phyloP scores from a whole-genome alignment of 2,888 invertebrate species.

The Sphecodes monilicornis region DNA sequence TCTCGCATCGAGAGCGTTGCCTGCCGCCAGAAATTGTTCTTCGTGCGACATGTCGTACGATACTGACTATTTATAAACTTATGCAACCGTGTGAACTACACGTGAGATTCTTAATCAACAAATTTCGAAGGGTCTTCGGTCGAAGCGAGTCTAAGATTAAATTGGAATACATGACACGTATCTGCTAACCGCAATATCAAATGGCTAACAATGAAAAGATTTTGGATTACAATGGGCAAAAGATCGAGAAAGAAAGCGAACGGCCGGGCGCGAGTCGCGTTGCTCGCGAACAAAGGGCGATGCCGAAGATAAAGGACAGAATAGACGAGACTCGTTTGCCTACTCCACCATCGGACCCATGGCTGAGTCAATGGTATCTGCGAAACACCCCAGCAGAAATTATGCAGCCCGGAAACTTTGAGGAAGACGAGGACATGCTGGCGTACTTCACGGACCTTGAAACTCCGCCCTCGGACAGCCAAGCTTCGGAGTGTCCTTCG shows the following conservation, averaged over 20 bases:
- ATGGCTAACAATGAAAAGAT: conserved; percentile 63
- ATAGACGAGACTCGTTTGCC: conserved; percentile 77
- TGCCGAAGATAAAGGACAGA: conserved; percentile 42
- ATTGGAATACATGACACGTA: conserved; percentile 4
- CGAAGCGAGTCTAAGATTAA: conserved; percentile 36
- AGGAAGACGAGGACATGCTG: conserved; percentile 83
- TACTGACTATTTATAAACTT: background rate
- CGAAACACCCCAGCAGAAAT: conserved; percentile 27
- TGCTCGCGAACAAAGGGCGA: conserved; percentile 49
- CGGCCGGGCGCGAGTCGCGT: background rate
- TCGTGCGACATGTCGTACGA: background rate
- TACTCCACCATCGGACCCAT: conserved; percentile 85
- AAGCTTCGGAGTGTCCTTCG: conserved; percentile 58
- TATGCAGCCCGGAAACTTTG: conserved; percentile 52
- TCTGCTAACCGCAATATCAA: conserved; percentile 16
- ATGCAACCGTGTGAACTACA: background rate
- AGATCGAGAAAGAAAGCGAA: conserved; percentile 46
- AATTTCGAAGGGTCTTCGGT: background rate
- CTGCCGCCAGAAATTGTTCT: background rate
- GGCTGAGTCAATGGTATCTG: conserved; percentile 28
- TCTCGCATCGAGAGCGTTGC: background rate
- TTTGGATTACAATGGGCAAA: conserved; percentile 36
- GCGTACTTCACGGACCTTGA: conserved; percentile 80
- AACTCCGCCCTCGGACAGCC: conserved; percentile 56
- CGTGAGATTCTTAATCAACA: background rate